Evolutionary conservation across 2,113 vertebrate species (phyloP).

Genomic region (Diglossa brunneiventris): DNA sequence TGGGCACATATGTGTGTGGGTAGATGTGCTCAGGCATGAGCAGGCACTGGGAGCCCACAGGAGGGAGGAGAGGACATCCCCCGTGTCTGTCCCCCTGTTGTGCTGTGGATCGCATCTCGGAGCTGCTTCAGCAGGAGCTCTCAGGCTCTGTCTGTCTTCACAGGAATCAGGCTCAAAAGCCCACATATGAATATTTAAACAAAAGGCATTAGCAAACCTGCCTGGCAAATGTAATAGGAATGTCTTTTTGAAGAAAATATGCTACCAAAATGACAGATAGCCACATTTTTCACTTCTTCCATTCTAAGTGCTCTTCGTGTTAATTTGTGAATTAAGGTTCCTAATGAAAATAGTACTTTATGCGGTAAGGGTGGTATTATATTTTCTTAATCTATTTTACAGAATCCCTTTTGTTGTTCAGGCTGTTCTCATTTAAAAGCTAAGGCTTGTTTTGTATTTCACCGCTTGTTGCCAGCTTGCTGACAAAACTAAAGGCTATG

Average conservation of each 20-base stretch:
- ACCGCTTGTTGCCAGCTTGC: slow-evolving; percentile 28
- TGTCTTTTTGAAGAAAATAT: slow-evolving; percentile 12
- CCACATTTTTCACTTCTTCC: neutral
- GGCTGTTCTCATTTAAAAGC: slow-evolving; percentile 46
- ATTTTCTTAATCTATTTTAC: slow-evolving; percentile 46
- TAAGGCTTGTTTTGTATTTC: slow-evolving; percentile 39
- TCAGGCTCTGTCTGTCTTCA: neutral
- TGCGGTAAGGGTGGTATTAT: neutral
- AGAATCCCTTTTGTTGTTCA: neutral
- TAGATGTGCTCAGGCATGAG: accelerated
- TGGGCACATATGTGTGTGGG: accelerated
- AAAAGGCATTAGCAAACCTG: slow-evolving; percentile 41
- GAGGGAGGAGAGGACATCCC: neutral
- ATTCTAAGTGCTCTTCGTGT: neutral
- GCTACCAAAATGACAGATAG: neutral
- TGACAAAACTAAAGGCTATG: slow-evolving; percentile 60
- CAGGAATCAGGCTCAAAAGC: neutral
- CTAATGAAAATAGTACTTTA: slow-evolving; percentile 39
- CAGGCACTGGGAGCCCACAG: neutral
- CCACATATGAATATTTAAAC: slow-evolving; percentile 27
- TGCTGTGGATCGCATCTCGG: neutral
- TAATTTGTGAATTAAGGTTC: slow-evolving; percentile 38
- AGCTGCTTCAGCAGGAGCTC: neutral
- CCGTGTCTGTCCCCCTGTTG: accelerated
- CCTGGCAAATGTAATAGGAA: neutral